Base-by-base conservation (phyloP, 2,888 invertebrate genomes). In the Eilema caniola region DNA sequence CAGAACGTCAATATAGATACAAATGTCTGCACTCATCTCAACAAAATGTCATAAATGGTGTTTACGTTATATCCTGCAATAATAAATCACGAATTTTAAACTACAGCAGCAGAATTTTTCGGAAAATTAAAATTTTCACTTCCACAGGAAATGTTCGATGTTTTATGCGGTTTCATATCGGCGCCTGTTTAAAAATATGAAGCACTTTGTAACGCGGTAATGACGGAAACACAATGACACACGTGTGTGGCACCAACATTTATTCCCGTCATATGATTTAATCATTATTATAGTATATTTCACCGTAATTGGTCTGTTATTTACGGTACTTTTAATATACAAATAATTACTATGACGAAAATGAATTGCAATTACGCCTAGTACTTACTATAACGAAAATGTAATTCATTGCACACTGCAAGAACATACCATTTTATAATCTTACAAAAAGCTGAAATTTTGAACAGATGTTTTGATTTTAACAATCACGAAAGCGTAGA, bases 81-180 rank as follows among this genome's bases (percentile, higher is more conserved):
- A 91, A 93, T 94, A 93, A 93, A 93, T 93, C 92, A 92, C 83
- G 86, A 89, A 88, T 89, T 91, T 92, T 88, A 92, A 93, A 93
- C 92, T 89, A 92, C 87, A 87, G 89, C 89, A 85, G 81, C 81
- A 83, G 85, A 85, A 79, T 83, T 89, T 92, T 92, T 88, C 82
- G 86, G 84, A 86, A 90, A 92, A 90, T 91, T 90, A 88, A 91
- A 91, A 88, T 90, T 90, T 91, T 89, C 88, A 86, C 90, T 88
- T 88, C 86, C 87, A 83, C 86, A 76, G 90, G 84, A 89, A 90
- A 91, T 88, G 87, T 89, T 86, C 88, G 86, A 88, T 89, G 89
- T 89, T 92, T 91, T 91, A 89, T 89, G 90, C 84, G 90, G 92
- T 89, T 90, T 89, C 86, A 88, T 90, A 88, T 89, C 80, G 84